A percentile compares a stretch with the other conserved stretches of the same genome.
Evolutionary conservation across 2,797 vertebrate species (phyloP).

Genomic region (Erithacus rubecula): DNA sequence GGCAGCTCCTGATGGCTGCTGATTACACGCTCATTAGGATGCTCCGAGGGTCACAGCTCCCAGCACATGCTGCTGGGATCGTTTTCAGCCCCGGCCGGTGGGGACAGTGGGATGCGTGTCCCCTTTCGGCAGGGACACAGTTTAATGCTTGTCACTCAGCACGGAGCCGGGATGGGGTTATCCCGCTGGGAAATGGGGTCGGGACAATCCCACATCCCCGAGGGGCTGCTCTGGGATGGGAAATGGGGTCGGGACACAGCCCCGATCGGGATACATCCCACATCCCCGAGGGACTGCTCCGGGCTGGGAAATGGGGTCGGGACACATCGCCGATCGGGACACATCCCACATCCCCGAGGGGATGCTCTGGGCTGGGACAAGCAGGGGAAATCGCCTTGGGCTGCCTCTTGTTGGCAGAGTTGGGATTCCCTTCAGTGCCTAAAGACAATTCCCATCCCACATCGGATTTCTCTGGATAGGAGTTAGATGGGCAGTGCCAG

Average conservation of each 20-base stretch:
- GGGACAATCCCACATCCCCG: background rate
- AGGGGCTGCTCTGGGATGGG: background rate
- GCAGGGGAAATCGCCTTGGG: background rate
- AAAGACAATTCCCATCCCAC: background rate
- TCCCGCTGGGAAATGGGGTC: background rate
- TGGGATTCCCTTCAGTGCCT: background rate
- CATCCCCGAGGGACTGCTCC: background rate
- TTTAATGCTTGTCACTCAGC: background rate
- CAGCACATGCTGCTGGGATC: background rate
- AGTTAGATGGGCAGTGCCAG: fast-evolving
- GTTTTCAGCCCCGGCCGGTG: background rate
- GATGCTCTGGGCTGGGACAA: background rate
- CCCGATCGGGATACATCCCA: background rate
- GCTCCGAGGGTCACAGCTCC: background rate
- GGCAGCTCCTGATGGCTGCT: background rate
- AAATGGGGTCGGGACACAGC: too few species aligned
- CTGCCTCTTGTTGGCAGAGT: background rate
- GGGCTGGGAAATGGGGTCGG: background rate
- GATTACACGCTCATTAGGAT: conserved; percentile 14
- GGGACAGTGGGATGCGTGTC: background rate
- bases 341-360: background rate
- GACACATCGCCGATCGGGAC: too few species aligned
- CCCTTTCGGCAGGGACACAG: fast-evolving
- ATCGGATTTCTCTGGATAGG: fast-evolving
- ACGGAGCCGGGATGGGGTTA: fast-evolving